Conservation (phyloP, 1,140 invertebrate species). For the Psix sp. region DNA sequence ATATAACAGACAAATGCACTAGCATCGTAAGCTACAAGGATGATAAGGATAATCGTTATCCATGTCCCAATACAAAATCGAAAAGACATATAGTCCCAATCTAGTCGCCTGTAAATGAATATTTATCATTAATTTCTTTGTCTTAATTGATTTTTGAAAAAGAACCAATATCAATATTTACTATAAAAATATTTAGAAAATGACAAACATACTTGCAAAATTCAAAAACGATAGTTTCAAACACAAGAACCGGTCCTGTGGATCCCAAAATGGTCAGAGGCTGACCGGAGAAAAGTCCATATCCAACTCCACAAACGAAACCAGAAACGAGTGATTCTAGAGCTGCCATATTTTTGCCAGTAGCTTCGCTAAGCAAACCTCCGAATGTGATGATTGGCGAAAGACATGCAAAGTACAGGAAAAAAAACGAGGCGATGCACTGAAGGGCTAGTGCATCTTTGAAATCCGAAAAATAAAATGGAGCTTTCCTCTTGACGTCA, state of each 20-base stretch:
- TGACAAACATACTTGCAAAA: conserved; percentile 87
- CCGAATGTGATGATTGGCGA: conserved; percentile 99
- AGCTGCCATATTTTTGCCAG: conserved; percentile 97
- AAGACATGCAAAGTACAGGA: conserved; percentile 98
- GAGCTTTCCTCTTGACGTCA: conserved; percentile 94
- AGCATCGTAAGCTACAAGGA: conserved; percentile 96
- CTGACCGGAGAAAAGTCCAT: conserved; percentile 98
- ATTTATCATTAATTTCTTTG: background rate
- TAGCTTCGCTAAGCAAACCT: conserved; percentile 95
- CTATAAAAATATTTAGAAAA: conserved; percentile 14
- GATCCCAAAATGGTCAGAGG: conserved; percentile 98
- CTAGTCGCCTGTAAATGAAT: conserved; percentile 77
- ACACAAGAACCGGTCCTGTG: conserved; percentile 98
- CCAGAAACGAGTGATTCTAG: conserved; percentile 98
- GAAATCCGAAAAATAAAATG: conserved; percentile 89
- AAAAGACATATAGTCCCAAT: conserved; percentile 95
- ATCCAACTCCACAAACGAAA: conserved; percentile 95
- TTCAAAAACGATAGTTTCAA: conserved; percentile 97
- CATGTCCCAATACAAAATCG: conserved; percentile 97
- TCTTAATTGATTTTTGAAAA: background rate
- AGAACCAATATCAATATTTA: conserved; percentile 48
- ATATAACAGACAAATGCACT: conserved; percentile 99
- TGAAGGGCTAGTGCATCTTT: conserved; percentile 95
- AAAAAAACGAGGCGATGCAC: conserved; percentile 97
- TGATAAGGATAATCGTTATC: conserved; percentile 90